Evolutionary conservation across 30 jellyfish, hydroid and myxozoan genomes (phyloP).

Genomic region (Catostylus mosaicus): DNA sequence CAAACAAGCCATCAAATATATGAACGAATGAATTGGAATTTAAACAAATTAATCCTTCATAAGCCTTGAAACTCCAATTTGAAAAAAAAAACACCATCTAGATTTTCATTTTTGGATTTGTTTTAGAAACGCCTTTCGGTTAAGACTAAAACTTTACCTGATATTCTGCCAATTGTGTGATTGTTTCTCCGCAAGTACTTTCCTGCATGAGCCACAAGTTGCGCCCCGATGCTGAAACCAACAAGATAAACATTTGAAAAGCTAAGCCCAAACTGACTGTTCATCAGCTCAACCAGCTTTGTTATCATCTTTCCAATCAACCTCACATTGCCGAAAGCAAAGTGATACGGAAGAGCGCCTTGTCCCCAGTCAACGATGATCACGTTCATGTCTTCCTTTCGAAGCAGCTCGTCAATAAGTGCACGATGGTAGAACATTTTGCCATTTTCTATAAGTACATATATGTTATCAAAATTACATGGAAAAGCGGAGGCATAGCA

Average conservation of each 20-base stretch:
- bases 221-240: constrained; percentile 92
- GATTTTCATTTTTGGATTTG: no score
- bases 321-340: constrained; percentile 81
- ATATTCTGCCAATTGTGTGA: constrained; percentile 55
- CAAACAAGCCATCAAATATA: no score
- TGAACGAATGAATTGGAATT: no score
- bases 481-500: background rate
- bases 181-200: constrained; percentile 66
- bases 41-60: no score
- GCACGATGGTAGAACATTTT: constrained; percentile 38
- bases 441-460: constrained; percentile 1
- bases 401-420: constrained; percentile 64
- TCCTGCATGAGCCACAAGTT: constrained; percentile 90
- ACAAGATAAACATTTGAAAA: constrained; percentile 56
- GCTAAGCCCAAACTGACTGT: constrained; percentile 74
- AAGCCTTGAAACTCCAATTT: no score
- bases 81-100: no score
- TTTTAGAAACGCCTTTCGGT: no score
- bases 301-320: constrained; percentile 80
- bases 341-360: constrained; percentile 92
- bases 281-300: constrained; percentile 58
- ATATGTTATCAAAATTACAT: no score
- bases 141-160: no score
- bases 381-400: constrained; percentile 80
- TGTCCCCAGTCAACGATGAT: constrained; percentile 77